phyloP scores from a whole-genome alignment of 2,888 invertebrate species.

The Zele albiditarsus region DNA sequence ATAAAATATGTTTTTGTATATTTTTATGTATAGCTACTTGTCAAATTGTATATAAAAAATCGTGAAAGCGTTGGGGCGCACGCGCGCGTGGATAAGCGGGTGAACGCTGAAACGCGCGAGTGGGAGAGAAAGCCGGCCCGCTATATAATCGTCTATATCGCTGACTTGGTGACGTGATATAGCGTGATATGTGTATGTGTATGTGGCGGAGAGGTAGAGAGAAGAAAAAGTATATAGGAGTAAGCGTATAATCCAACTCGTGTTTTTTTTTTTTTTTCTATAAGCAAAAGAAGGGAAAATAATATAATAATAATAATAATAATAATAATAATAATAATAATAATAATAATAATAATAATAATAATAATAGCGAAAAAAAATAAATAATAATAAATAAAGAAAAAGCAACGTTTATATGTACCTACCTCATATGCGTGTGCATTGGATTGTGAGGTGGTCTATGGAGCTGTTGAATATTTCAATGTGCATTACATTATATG shows the following conservation, averaged over 20 bases:
- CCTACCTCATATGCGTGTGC: background rate
- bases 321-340: background rate
- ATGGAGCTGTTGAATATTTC: slow-evolving; percentile 7
- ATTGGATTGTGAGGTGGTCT: background rate
- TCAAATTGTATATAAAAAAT: slow-evolving; percentile 15
- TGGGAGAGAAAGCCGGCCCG: slow-evolving; percentile 41
- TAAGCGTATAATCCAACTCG: background rate
- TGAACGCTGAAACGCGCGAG: slow-evolving; percentile 16
- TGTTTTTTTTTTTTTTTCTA: background rate
- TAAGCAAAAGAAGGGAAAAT: background rate
- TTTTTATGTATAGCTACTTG: background rate
- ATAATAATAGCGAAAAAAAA: background rate
- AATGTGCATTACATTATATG: background rate
- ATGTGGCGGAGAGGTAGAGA: background rate
- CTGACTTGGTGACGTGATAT: slow-evolving; percentile 29
- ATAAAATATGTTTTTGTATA: background rate
- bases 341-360: background rate
- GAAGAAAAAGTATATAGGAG: slow-evolving; percentile 7
- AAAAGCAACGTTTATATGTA: background rate
- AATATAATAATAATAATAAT: slow-evolving; percentile 1
- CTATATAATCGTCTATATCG: slow-evolving; percentile 24
- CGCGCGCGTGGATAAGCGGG: slow-evolving; percentile 33
- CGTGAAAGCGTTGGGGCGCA: slow-evolving; percentile 38
- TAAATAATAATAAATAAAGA: background rate
- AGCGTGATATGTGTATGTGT: background rate